Conservation (phyloP, 2,113 vertebrate species). For the Falcunculus frontatus region DNA sequence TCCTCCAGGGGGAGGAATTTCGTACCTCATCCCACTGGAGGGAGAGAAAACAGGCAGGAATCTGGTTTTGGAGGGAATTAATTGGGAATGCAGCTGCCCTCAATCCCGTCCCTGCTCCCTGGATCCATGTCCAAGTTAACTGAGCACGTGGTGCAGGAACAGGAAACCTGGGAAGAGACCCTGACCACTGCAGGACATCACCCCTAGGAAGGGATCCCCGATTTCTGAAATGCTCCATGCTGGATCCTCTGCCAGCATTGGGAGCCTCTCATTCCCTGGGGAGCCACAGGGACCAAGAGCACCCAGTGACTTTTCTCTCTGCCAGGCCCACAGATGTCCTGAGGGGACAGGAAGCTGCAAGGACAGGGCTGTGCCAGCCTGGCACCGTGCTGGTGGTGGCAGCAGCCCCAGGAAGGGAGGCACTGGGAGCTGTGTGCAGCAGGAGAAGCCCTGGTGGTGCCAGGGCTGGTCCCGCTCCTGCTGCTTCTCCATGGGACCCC, state of each 20-base stretch:
- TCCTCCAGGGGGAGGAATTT: not conserved
- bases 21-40: fast-evolving
- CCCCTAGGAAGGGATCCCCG: fast-evolving
- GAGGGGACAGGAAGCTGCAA: not conserved
- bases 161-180: not conserved
- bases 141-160: fast-evolving
- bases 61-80: not conserved
- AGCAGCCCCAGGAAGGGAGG: not conserved
- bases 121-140: not conserved
- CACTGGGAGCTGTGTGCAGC: fast-evolving
- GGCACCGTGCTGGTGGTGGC: not conserved
- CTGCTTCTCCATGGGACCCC: not conserved
- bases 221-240: not conserved
- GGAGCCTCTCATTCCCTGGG: not conserved
- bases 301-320: not conserved
- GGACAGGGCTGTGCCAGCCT: not conserved
- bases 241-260: not conserved
- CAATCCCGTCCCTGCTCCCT: not conserved
- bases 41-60: not conserved
- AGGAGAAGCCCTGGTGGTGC: not conserved
- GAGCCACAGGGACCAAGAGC: not conserved
- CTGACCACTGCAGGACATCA: not conserved
- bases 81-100: fast-evolving
- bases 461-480: fast-evolving
- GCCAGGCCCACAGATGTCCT: not conserved